These are phyloP conservation scores for Cinclus cinclus DNA, from an alignment of 2,113 vertebrate species.

Conservation along the genomic window DNA sequence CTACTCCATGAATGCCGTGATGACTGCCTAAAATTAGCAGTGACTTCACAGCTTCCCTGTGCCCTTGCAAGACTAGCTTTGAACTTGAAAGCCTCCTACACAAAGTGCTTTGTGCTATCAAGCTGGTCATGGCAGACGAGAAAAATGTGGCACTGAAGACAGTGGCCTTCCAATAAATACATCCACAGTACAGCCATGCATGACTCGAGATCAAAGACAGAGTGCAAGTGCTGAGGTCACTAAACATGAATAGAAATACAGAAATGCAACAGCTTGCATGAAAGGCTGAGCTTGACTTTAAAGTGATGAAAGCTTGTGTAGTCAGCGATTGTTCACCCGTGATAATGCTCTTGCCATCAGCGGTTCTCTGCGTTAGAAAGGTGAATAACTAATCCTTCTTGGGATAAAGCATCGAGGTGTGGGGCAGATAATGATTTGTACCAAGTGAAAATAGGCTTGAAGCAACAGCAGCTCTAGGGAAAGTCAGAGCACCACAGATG, in stretches of 20 bases:
- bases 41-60: conserved; percentile 41
- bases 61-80: conserved; percentile 49
- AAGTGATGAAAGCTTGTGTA: conserved; percentile 38
- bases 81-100: conserved; percentile 66
- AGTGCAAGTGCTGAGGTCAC: conserved; percentile 41
- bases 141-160: conserved; percentile 34
- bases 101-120: not conserved
- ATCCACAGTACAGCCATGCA: conserved; percentile 1
- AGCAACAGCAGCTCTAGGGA: not conserved
- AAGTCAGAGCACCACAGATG: not conserved
- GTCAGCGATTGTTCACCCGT: conserved; percentile 37
- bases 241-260: conserved; percentile 50
- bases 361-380: not conserved
- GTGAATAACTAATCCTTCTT: conserved; percentile 37
- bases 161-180: conserved; percentile 47
- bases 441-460: not conserved
- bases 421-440: not conserved
- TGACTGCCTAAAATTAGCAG: conserved; percentile 20
- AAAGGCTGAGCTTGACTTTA: conserved; percentile 55
- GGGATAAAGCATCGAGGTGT: not conserved
- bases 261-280: conserved; percentile 59
- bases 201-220: conserved; percentile 48
- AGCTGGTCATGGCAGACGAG: conserved; percentile 11
- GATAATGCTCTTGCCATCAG: conserved; percentile 1
- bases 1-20: not conserved